A percentile compares a stretch with the other conserved stretches of the same genome.
These are phyloP conservation scores for Ormyrus pomaceus DNA, from an alignment of 2,888 invertebrate species.

Conservation along the genomic window DNA sequence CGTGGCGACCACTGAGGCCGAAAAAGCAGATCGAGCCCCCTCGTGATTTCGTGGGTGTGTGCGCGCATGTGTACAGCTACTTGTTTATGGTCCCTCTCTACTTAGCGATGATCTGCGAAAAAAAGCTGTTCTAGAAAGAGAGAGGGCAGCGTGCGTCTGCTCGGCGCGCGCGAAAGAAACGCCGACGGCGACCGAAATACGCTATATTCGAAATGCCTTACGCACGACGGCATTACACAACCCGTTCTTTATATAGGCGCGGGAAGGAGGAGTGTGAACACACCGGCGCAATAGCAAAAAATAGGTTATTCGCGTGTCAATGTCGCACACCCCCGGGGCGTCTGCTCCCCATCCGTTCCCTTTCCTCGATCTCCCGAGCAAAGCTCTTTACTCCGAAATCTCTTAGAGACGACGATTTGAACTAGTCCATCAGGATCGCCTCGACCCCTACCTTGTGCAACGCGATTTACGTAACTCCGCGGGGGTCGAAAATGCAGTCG, in stretches of 20 bases:
- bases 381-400: too few species aligned
- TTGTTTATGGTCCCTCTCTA: conserved; percentile 2
- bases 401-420: too few species aligned
- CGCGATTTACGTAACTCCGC: conserved; percentile 14
- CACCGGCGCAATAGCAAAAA: conserved; percentile 45
- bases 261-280: conserved; percentile 8
- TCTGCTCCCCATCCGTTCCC: too few species aligned
- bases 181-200: conserved; percentile 35
- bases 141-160: neutral
- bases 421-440: too few species aligned
- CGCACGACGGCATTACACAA: conserved; percentile 63
- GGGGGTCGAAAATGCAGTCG: neutral
- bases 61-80: neutral
- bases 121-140: neutral
- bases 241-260: conserved; percentile 57
- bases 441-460: conserved; percentile 12
- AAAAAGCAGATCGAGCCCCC: neutral
- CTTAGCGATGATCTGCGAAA: too few species aligned
- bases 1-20: conserved; percentile 10
- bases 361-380: too few species aligned
- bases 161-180: neutral
- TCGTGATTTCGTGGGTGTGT: neutral
- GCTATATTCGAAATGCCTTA: conserved; percentile 56
- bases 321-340: conserved; percentile 2
- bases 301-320: conserved; percentile 50